Evolutionary conservation across 2,797 vertebrate genomes (phyloP).

Genomic region (Coregonus suidteri): DNA sequence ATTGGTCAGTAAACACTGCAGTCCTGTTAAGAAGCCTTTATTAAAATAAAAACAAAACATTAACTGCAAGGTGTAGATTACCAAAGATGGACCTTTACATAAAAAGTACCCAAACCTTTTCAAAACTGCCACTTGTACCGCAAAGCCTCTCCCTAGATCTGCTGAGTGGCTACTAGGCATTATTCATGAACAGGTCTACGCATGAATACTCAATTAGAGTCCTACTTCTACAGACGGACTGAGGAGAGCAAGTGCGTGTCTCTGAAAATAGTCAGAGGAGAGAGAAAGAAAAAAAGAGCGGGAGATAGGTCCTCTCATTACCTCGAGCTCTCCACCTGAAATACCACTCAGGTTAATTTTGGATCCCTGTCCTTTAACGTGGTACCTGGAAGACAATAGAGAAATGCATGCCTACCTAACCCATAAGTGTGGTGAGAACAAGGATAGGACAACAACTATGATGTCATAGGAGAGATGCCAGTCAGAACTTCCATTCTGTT

Average conservation of each 20-base stretch:
- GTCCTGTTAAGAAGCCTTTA: not conserved
- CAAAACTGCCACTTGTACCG: constrained; percentile 29
- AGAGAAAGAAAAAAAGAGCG: too few relatives aligned
- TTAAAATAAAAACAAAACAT: not conserved
- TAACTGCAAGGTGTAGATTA: not conserved
- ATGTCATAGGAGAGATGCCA: not conserved
- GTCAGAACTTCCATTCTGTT: not conserved
- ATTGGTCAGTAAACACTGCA: not conserved
- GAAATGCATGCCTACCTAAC: not conserved
- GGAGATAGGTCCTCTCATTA: too few relatives aligned
- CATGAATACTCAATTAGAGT: constrained; percentile 51
- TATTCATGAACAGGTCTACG: constrained; percentile 56
- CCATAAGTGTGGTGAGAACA: not conserved
- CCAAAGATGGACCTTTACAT: not conserved
- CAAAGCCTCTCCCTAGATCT: constrained; percentile 23
- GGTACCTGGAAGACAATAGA: not conserved
- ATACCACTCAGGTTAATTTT: constrained; percentile 30
- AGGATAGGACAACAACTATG: not conserved
- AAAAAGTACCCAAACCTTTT: constrained; percentile 22
- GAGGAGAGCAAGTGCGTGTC: constrained; percentile 21
- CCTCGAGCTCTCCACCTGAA: constrained; percentile 33
- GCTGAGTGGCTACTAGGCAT: constrained; percentile 45
- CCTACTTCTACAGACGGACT: constrained; percentile 43
- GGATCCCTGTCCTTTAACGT: constrained; percentile 19
- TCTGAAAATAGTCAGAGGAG: too few relatives aligned